These are phyloP conservation scores for Sciaenops ocellatus DNA, from an alignment of 2,797 vertebrate genomes.

Conservation along the genomic window DNA sequence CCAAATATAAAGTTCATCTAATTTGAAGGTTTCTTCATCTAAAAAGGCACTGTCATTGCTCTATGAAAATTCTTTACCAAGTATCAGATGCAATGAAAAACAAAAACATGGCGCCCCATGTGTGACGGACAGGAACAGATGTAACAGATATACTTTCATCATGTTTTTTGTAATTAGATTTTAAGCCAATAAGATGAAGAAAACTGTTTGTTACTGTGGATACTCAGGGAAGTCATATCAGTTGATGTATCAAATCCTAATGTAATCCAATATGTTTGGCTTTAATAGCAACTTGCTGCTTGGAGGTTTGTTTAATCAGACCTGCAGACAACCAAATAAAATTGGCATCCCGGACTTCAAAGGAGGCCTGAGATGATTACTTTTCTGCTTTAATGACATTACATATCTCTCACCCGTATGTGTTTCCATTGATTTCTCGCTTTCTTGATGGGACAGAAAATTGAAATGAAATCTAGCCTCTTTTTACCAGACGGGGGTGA, in stretches of 20 bases:
- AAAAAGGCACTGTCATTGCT: too few species aligned
- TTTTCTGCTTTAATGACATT: slow-evolving; percentile 64
- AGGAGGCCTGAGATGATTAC: slow-evolving; percentile 59
- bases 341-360: slow-evolving; percentile 62
- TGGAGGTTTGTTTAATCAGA: slow-evolving; percentile 64
- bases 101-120: neutral
- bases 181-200: slow-evolving; percentile 22
- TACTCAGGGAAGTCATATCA: slow-evolving; percentile 20
- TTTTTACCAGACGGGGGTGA: slow-evolving; percentile 30
- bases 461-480: slow-evolving; percentile 50
- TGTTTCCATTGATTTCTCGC: slow-evolving; percentile 46
- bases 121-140: neutral
- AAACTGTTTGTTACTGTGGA: slow-evolving; percentile 11
- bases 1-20: neutral
- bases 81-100: slow-evolving; percentile 1
- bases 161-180: slow-evolving; percentile 27
- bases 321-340: slow-evolving; percentile 52
- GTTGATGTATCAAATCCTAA: slow-evolving; percentile 58
- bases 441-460: slow-evolving; percentile 43
- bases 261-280: slow-evolving; percentile 52
- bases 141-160: slow-evolving; percentile 21
- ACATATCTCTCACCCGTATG: slow-evolving; percentile 33
- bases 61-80: neutral
- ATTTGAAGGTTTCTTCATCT: neutral
- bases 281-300: slow-evolving; percentile 44